Evolutionary conservation across 2,113 vertebrate species (phyloP).

Genomic region (Capreolus pygargus): DNA sequence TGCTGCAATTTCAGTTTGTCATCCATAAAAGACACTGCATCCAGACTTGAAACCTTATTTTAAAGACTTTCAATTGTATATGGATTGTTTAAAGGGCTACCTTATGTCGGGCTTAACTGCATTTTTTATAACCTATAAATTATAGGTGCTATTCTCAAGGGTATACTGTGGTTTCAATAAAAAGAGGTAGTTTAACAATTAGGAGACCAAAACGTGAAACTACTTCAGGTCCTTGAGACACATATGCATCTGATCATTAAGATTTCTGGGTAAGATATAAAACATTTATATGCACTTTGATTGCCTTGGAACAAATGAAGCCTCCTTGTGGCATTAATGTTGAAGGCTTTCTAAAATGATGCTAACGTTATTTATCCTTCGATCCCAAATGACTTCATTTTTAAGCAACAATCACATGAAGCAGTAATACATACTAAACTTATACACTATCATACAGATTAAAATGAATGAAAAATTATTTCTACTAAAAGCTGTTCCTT

Average conservation of each 20-base stretch:
- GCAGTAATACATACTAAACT: conserved; percentile 2
- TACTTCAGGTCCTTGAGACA: conserved; percentile 22
- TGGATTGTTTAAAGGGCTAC: neutral
- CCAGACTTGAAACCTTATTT: neutral
- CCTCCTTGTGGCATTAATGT: neutral
- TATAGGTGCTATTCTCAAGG: conserved; percentile 44
- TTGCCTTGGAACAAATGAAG: conserved; percentile 17
- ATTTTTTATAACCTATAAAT: conserved; percentile 56
- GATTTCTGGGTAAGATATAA: conserved; percentile 36
- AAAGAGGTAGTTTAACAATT: conserved; percentile 22
- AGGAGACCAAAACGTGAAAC: conserved; percentile 30
- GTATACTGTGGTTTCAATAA: conserved; percentile 31
- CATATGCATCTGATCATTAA: conserved; percentile 40
- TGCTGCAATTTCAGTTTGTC: neutral
- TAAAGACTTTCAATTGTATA: conserved; percentile 5
- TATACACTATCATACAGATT: neutral
- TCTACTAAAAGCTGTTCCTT: neutral
- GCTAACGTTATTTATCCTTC: neutral
- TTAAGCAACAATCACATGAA: neutral
- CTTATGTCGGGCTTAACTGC: neutral
- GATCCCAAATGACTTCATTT: conserved; percentile 14
- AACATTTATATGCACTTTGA: conserved; percentile 35
- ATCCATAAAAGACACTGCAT: neutral
- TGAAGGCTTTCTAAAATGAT: conserved; percentile 29
- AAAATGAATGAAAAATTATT: neutral